Conservation (phyloP, 2,888 invertebrate genomes). For the Blastobasis lacticolella region DNA sequence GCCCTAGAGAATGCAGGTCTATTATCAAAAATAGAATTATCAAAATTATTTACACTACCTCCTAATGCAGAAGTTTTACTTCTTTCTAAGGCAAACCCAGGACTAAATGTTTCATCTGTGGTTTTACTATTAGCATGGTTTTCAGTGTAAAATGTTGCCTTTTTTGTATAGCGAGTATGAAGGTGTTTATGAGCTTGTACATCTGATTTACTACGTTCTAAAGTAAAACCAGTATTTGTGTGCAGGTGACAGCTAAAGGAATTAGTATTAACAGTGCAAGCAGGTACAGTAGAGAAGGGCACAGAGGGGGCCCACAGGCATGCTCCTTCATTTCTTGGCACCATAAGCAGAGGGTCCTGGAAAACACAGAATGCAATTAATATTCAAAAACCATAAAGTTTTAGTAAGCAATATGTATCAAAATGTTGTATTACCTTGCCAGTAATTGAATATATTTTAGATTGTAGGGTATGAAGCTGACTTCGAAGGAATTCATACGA, state of each 20-base stretch:
- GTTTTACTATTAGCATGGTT: conserved; percentile 21
- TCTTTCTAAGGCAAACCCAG: conserved; percentile 45
- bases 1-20: conserved; percentile 51
- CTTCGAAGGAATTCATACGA: conserved; percentile 83
- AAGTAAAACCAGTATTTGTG: conserved; percentile 53
- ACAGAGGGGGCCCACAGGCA: conserved; percentile 63
- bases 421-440: conserved; percentile 68
- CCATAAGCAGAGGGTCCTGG: conserved; percentile 75
- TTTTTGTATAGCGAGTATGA: conserved; percentile 34
- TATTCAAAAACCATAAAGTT: neutral
- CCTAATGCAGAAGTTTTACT: conserved; percentile 57
- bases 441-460: conserved; percentile 78
- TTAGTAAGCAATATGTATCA: neutral
- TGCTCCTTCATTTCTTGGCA: conserved; percentile 76
- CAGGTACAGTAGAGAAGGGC: conserved; percentile 58
- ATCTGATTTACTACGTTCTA: conserved; percentile 64
- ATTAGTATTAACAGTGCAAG: conserved; percentile 53
- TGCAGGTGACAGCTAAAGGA: conserved; percentile 66
- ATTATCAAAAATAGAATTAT: conserved; percentile 57
- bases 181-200: conserved; percentile 51
- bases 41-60: conserved; percentile 33
- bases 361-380: conserved; percentile 12
- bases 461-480: conserved; percentile 77
- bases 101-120: conserved; percentile 25
- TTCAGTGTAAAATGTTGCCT: conserved; percentile 54